Evolutionary conservation across 2,888 invertebrate genomes (phyloP), one percentile per base, ranked within the genome.

Genomic region (Sceliomorpha sp.): DNA sequence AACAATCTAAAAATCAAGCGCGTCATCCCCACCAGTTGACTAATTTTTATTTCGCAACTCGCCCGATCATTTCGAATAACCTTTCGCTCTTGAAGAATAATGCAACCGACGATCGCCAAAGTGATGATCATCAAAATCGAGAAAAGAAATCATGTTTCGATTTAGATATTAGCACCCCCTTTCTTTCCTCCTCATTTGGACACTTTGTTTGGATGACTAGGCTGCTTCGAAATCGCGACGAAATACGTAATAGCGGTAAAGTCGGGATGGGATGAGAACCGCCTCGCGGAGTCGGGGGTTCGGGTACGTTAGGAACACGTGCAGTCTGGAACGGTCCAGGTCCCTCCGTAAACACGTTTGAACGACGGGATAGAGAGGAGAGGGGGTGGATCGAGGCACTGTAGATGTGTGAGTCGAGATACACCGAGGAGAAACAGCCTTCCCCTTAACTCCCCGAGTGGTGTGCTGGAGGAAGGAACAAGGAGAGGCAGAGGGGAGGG

Each of bases 221-320:
- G 20, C 20, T 20, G 2, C 3, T 20, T 20, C 5, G 20, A 20
- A 5, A 4, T 5, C 5, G 20, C 20, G 20, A 20, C 5, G 2
- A 20, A 20, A 20, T 20, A 20, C 27, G 27, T 27, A 2, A 27
- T 27, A 27, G 9, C 24, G 20, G 9, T 26, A 37, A 13, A 63
- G 34, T 36, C 17, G 15, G 4, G n/a, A 20, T 58, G 39, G 68
- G 73, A 76, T 86, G 87, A 87, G 86, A 87, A 86, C 86, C 87
- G 64, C 70, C 58, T 75, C 74, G 62, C 67, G 73, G 77, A 79
- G 77, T 76, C 76, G 77, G 80, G 80, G 83, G 83, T 86, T 84
- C 79, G 79, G 83, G 81, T 85, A 87, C 87, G 85, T 87, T 85
- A 87, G 82, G 84, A 87, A 87, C 87, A 87, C 87, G 87, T 86